Percentiles rank a stretch among this genome's conserved stretches.
These are phyloP conservation scores for Gulo gulo DNA, from an alignment of 2,113 vertebrate species.

Conservation along the genomic window DNA sequence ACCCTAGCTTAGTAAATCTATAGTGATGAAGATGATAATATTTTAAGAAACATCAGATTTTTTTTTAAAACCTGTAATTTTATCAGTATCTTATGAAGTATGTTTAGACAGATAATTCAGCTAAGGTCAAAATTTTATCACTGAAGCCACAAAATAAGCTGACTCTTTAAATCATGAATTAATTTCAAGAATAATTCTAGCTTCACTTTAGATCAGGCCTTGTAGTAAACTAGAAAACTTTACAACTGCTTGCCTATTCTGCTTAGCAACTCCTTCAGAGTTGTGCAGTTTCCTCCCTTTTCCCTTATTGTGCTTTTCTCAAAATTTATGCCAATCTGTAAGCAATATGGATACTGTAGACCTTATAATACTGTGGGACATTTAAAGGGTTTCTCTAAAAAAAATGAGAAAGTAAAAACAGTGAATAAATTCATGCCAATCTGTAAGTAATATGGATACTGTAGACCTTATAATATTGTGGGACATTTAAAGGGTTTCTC, in stretches of 20 bases:
- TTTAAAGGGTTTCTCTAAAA: constrained; percentile 6
- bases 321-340: background rate
- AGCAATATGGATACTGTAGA: background rate
- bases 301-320: background rate
- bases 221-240: background rate
- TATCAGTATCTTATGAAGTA: background rate
- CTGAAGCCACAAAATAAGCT: background rate
- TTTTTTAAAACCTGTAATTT: background rate
- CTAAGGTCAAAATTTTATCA: constrained; percentile 36
- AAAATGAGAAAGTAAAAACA: background rate
- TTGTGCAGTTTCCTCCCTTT: background rate
- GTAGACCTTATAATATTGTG: background rate
- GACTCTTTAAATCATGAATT: background rate
- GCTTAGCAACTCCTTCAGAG: background rate
- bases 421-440: background rate
- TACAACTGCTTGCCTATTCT: background rate
- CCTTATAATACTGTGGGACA: background rate
- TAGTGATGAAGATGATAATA: background rate
- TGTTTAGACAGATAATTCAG: background rate
- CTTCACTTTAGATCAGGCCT: background rate
- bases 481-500: background rate
- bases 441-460: background rate
- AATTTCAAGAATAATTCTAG: background rate
- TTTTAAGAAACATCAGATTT: background rate
- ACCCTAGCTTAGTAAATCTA: background rate